Percentiles rank a stretch among this genome's conserved stretches.
Conservation (phyloP, 2,888 invertebrate genomes). For the Subacronicta megacephala region DNA sequence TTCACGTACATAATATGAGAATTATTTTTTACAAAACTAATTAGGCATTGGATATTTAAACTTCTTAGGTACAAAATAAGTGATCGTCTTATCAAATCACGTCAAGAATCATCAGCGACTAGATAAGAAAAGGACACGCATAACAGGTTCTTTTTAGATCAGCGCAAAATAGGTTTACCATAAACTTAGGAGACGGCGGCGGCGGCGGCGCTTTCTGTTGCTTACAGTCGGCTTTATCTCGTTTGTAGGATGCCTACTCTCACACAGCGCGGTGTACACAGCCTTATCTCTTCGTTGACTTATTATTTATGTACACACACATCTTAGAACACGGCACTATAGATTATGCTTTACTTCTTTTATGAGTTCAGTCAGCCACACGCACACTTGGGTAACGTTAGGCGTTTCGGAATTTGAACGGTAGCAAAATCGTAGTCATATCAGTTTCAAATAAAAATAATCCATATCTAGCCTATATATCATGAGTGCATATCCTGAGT, state of each 20-base stretch:
- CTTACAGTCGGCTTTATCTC: slow-evolving; percentile 34
- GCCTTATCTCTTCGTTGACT: slow-evolving; percentile 44
- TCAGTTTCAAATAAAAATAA: not conserved
- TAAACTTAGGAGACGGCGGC: not conserved
- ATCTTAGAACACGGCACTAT: slow-evolving; percentile 15
- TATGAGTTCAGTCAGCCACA: not conserved
- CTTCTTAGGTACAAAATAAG: not conserved
- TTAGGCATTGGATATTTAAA: too few relatives aligned
- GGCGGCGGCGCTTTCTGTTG: slow-evolving; percentile 14
- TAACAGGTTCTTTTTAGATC: slow-evolving; percentile 15
- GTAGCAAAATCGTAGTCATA: not conserved
- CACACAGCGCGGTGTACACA: not conserved
- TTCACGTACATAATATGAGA: too few relatives aligned
- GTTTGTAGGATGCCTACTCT: slow-evolving; percentile 8
- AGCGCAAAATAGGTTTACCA: slow-evolving; percentile 8
- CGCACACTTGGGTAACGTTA: not conserved
- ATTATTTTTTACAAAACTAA: too few relatives aligned
- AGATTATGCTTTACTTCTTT: slow-evolving; percentile 13
- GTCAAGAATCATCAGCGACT: not conserved
- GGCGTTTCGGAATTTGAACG: slow-evolving; percentile 9
- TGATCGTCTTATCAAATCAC: not conserved
- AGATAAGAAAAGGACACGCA: not conserved
- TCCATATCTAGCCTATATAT: too few relatives aligned
- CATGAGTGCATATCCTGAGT: slow-evolving; percentile 1
- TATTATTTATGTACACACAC: slow-evolving; percentile 42